Percentiles rank a stretch among this genome's conserved stretches.
phyloP scores from a whole-genome alignment of 2,888 invertebrate species.

The Sepiola atlantica region DNA sequence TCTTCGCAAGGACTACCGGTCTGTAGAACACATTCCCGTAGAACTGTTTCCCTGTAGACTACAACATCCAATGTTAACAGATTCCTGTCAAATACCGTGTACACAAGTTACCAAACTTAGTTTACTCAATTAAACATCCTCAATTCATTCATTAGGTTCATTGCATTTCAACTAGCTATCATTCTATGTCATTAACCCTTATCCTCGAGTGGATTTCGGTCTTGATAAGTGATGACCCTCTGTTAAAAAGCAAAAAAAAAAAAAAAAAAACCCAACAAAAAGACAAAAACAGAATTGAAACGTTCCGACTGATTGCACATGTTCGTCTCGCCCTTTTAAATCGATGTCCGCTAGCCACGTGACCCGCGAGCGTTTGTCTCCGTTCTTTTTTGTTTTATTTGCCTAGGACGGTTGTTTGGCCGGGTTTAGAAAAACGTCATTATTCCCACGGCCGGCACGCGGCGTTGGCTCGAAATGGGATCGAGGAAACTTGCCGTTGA shows the following conservation, averaged over 20 bases:
- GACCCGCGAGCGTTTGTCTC: not conserved
- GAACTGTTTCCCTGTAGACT: no score
- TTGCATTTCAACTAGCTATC: no score
- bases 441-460: not conserved
- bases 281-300: not conserved
- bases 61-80: no score
- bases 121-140: not conserved
- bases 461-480: not conserved
- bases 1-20: no score
- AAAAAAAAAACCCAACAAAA: no score
- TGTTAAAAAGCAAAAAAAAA: no score
- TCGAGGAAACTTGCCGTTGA: not conserved
- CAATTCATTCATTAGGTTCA: not conserved
- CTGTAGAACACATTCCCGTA: no score
- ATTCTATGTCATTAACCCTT: no score
- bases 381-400: no score
- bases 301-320: not conserved
- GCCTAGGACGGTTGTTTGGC: not conserved
- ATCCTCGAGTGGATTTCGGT: no score
- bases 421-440: not conserved
- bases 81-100: no score
- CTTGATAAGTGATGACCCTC: no score
- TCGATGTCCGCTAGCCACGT: not conserved
- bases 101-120: not conserved
- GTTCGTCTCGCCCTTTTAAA: not conserved